phyloP scores from a whole-genome alignment of 2,113 vertebrate genomes.

The Artemisiospiza belli region DNA sequence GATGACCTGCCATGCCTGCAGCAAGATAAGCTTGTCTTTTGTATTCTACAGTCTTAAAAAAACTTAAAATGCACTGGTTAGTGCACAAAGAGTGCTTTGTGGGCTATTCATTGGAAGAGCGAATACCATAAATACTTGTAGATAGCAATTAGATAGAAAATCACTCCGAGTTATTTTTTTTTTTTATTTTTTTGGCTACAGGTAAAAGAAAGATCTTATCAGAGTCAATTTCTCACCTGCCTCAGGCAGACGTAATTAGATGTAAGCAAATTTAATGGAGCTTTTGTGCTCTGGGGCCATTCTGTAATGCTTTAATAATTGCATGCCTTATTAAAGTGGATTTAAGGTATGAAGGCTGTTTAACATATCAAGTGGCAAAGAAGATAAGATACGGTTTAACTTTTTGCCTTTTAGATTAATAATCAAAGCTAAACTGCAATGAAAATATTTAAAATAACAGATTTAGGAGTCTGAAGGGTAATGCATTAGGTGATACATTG shows the following conservation, averaged over 20 bases:
- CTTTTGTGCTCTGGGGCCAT: constrained; percentile 77
- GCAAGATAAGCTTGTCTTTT: constrained; percentile 61
- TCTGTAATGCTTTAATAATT: constrained; percentile 85
- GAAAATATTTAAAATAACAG: constrained; percentile 72
- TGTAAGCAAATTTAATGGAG: constrained; percentile 85
- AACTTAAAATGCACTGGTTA: constrained; percentile 34
- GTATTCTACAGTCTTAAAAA: constrained; percentile 47
- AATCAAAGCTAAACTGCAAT: constrained; percentile 46
- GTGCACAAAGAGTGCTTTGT: constrained; percentile 73
- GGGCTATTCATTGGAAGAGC: constrained; percentile 65
- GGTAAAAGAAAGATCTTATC: constrained; percentile 88
- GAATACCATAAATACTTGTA: constrained; percentile 82
- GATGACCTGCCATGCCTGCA: constrained; percentile 55
- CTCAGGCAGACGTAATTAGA: constrained; percentile 87
- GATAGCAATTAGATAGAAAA: constrained; percentile 85
- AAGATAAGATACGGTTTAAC: constrained; percentile 62
- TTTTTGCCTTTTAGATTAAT: constrained; percentile 64
- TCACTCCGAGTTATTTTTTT: not conserved
- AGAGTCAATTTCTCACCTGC: constrained; percentile 86
- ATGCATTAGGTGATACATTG: not conserved
- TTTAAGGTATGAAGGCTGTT: constrained; percentile 81
- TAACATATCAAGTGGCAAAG: constrained; percentile 80
- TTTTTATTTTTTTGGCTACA: constrained; percentile 74
- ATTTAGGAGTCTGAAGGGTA: constrained; percentile 35
- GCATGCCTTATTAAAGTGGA: constrained; percentile 84